These are phyloP conservation scores for Thunnus albacares DNA, from an alignment of 2,797 vertebrate genomes.

Conservation along the genomic window DNA sequence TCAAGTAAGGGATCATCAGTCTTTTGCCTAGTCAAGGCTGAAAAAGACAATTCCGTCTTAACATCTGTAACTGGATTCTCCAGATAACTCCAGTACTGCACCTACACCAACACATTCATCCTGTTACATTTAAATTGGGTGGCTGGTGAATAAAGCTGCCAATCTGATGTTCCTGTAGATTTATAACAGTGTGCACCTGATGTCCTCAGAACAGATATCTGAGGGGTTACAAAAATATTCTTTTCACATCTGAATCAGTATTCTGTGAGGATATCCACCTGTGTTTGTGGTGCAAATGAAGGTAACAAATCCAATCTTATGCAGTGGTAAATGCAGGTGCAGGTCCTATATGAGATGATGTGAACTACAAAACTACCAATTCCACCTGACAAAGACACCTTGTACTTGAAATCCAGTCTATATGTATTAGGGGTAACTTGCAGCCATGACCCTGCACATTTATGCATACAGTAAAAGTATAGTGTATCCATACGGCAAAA, in stretches of 20 bases:
- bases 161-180: conserved; percentile 4
- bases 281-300: conserved; percentile 13
- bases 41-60: not conserved
- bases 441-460: not conserved
- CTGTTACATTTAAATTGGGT: not conserved
- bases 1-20: not conserved
- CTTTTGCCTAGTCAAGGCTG: not conserved
- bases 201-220: not conserved
- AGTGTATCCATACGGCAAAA: not conserved
- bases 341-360: not conserved
- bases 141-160: not conserved
- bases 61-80: conserved; percentile 5
- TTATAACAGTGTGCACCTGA: not conserved
- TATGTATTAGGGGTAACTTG: too few relatives aligned
- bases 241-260: not conserved
- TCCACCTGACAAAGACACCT: not conserved
- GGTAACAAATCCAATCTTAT: not conserved
- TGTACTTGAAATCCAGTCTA: too few relatives aligned
- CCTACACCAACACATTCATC: conserved; percentile 6
- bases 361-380: not conserved
- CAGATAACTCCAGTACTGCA: conserved; percentile 10
- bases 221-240: not conserved
- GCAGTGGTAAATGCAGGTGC: not conserved
- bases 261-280: not conserved
- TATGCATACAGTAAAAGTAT: not conserved